A percentile compares a stretch with the other conserved stretches of the same genome.
Conservation (phyloP, 2,888 invertebrate genomes). For the Linyphia triangularis region DNA sequence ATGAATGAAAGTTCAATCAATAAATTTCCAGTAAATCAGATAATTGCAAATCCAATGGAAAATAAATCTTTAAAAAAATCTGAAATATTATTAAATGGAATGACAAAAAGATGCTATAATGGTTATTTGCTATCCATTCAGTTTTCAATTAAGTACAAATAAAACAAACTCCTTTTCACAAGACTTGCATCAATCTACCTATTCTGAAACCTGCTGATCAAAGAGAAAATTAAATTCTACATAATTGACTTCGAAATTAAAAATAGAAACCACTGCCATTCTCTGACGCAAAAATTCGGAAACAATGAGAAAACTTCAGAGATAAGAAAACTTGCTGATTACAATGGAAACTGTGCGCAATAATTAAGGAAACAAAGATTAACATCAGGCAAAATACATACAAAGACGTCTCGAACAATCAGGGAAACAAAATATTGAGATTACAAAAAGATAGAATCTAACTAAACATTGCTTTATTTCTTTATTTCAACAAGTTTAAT, state of each 20-base stretch:
- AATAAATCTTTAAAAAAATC: too few species aligned
- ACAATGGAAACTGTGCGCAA: slow-evolving; percentile 3
- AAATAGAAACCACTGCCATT: neutral
- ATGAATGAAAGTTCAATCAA: too few species aligned
- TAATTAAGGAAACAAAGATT: slow-evolving; percentile 15
- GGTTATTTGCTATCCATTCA: too few species aligned
- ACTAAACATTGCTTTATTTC: neutral
- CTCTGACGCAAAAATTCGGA: neutral
- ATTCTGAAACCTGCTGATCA: too few species aligned
- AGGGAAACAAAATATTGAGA: neutral
- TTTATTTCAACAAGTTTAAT: neutral
- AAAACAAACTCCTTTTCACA: too few species aligned
- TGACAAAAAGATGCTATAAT: too few species aligned
- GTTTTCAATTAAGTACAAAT: too few species aligned
- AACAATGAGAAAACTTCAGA: slow-evolving; percentile 19
- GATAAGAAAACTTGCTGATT: slow-evolving; percentile 19
- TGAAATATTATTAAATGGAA: too few species aligned
- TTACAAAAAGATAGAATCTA: neutral
- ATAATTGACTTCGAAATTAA: neutral
- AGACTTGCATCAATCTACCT: too few species aligned
- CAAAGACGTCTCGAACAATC: neutral
- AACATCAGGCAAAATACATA: neutral
- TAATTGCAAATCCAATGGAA: too few species aligned
- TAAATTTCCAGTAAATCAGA: too few species aligned
- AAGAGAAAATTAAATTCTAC: neutral